Base-by-base conservation (phyloP, 2,113 vertebrate species). In the Girardinichthys multiradiatus region DNA sequence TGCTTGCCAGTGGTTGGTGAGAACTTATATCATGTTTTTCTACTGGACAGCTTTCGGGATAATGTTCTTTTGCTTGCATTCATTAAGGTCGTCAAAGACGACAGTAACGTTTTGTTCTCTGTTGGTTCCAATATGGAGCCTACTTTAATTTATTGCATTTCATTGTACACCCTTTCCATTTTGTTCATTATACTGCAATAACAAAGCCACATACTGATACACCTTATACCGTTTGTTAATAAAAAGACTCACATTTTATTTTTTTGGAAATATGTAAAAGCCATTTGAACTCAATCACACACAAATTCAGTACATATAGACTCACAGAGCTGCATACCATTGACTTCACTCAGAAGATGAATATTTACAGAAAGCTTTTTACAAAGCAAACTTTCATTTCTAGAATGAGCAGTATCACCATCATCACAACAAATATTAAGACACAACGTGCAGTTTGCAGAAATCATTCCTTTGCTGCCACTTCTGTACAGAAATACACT, bases 281-380 rank as follows among this genome's bases (percentile, higher is more conserved):
- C 60, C 64, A 11, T 74, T 76, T 54, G 39, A 72, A 86, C 24
- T 77, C 54, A 66, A 80, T 81, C 48, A 58, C 63, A 42, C 71
- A 77, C 76, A 74, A 29, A 70, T 77, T 37, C 31, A 31, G 61
- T 60, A 84, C 57, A 79, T 61, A 74, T 81, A 86, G 71, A 81
- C 75, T 91, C 91, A 92, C 93, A 93, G 93, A 94, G 93, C 85
- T 94, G 90, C 87, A 77, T 88, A 86, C 70, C 21, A 80, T 63
- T 90, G 89, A 92, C 92, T 95, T 95, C 94, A 94, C 88, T 94
- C 93, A 86, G 91, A 95, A 95, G 90, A 91, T 92, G 83, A 90
- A 88, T 89, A 82, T 93, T 91, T 91, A 92, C 89, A 94, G 83
- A 90, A 92, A 95, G 94, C 94, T 95, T 95, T 95, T 95, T 92